Conservation (phyloP, 2,113 vertebrate species). For the Grus americana region DNA sequence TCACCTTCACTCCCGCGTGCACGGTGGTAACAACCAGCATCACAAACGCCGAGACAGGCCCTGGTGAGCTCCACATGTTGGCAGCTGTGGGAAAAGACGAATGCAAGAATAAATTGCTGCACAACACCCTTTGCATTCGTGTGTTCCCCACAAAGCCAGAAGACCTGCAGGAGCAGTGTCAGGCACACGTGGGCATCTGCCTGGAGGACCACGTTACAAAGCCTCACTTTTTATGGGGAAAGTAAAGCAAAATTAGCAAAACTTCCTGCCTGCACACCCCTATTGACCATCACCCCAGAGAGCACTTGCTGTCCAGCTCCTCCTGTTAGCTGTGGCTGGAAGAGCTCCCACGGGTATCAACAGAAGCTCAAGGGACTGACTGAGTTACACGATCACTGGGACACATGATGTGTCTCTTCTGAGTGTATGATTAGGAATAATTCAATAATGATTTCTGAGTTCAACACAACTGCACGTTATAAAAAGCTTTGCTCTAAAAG, state of each 20-base stretch:
- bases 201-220: background rate
- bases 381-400: background rate
- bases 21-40: slow-evolving; percentile 26
- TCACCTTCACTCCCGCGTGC: slow-evolving; percentile 76
- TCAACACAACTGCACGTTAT: background rate
- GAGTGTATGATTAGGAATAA: background rate
- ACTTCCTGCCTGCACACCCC: background rate
- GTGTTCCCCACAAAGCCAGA: background rate
- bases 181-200: background rate
- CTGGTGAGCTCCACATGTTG: slow-evolving; percentile 76
- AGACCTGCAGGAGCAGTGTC: background rate
- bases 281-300: background rate
- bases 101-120: background rate
- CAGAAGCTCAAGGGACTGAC: background rate
- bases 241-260: background rate
- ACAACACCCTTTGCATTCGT: background rate
- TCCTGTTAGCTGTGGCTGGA: background rate
- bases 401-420: background rate
- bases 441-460: background rate
- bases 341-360: background rate
- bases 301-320: background rate
- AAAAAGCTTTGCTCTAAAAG: background rate
- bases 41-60: slow-evolving; percentile 56
- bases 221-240: background rate
- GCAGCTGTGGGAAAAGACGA: slow-evolving; percentile 67